Evolutionary conservation across 2,888 invertebrate species (phyloP).

Genomic region (Caenorhabditis sinica): DNA sequence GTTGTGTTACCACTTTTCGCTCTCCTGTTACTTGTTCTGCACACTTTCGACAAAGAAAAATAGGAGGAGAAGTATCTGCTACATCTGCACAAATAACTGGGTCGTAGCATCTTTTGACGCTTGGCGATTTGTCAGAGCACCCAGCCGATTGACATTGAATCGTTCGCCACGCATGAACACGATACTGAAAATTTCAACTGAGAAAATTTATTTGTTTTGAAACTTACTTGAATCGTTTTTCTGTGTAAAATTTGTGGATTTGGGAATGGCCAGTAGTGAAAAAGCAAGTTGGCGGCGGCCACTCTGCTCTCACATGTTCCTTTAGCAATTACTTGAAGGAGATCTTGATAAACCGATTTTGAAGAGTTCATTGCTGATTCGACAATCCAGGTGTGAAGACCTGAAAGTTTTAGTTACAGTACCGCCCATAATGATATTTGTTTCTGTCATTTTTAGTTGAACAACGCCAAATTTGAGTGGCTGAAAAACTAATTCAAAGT

Average conservation of each 20-base stretch:
- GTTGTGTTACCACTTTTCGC: slow-evolving; percentile 72
- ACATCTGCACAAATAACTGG: slow-evolving; percentile 90
- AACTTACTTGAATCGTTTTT: slow-evolving; percentile 91
- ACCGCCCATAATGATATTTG: too few relatives aligned
- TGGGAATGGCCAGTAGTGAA: slow-evolving; percentile 99
- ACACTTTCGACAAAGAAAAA: slow-evolving; percentile 87
- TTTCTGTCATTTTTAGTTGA: too few relatives aligned
- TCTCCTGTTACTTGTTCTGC: slow-evolving; percentile 86
- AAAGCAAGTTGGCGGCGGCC: slow-evolving; percentile 96
- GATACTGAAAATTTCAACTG: slow-evolving; percentile 85
- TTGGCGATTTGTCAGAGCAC: slow-evolving; percentile 77
- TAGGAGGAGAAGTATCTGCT: slow-evolving; percentile 90
- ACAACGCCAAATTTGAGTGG: too few relatives aligned
- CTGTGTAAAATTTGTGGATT: slow-evolving; percentile 95
- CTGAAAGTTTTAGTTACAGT: slow-evolving; percentile 85
- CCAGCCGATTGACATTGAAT: slow-evolving; percentile 75
- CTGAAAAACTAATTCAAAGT: too few relatives aligned
- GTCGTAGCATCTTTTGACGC: slow-evolving; percentile 91
- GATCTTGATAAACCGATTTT: slow-evolving; percentile 88
- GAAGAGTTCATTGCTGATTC: slow-evolving; percentile 97
- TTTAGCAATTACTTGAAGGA: slow-evolving; percentile 84
- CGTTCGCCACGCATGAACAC: slow-evolving; percentile 72
- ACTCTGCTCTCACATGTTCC: slow-evolving; percentile 94
- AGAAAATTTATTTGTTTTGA: neutral
- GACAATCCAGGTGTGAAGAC: slow-evolving; percentile 95